Base-by-base conservation (phyloP, 2,888 invertebrate species). In the Resseliella maxima region DNA sequence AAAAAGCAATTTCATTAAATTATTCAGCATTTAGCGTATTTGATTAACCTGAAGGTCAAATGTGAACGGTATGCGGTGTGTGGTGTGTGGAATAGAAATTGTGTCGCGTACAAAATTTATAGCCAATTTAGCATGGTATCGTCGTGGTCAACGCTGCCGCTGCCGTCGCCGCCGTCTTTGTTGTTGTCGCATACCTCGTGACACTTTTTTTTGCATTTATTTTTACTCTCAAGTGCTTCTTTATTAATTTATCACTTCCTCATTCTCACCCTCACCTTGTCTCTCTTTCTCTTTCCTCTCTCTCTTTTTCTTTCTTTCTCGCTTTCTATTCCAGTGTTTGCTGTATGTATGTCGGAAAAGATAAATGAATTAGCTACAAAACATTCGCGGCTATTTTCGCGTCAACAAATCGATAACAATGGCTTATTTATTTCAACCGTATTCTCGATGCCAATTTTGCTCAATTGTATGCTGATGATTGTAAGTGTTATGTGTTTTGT, bases 391-490 rank as follows among this genome's bases (percentile, higher is more conserved):
- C 92, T 94, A 87, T 97, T 98, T 91, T 96, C 97, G 0, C 94
- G 94, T 88, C 97, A 98, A 89, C 98, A 98, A 90, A 98, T 98
- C 90, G 98, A 98, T 91, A 96, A 96, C 89, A 96, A 96, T 92
- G 98, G 98, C 31, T 92, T 98, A 86, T 98, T 98, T 90, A 97
- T 98, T 92, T 98, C 98, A 0, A 94, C 97, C 15, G 96, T 98
- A 36, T 97, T 97, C 91, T 98, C 97, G 21, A 95, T 96, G 90
- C 98, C 98, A 35, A 95, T 98, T 89, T 92, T 98, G 87, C 93
- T 98, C 86, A 98, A 97, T 91, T 98, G 97, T 90, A 96, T 98
- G 94, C 93, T 98, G 88, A 95, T 98, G 94, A 96, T 98, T 93
- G 97, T 98, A 93, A 95, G 96, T 94, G 89, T 87, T 85, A 8